Conservation (phyloP, 2,113 vertebrate species). For the Notothenia coriiceps region DNA sequence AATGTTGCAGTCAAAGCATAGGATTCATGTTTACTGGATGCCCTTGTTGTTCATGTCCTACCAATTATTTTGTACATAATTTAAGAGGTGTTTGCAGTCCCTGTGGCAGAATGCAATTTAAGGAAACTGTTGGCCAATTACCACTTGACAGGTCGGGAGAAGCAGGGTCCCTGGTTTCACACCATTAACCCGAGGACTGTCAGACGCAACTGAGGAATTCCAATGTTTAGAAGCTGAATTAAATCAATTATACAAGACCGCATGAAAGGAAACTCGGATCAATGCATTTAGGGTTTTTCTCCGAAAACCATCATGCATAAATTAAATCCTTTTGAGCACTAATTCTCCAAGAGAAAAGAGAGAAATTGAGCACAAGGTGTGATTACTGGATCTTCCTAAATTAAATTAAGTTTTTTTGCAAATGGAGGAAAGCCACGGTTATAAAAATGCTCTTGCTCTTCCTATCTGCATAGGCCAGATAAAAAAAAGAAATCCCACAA, state of each 20-base stretch:
- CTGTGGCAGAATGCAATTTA: conserved; percentile 79
- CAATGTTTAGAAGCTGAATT: conserved; percentile 67
- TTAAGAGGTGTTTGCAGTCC: conserved; percentile 72
- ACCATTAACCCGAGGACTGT: conserved; percentile 80
- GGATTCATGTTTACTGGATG: conserved; percentile 37
- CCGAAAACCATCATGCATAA: conserved; percentile 46
- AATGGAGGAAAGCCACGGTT: neutral
- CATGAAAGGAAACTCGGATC: conserved; percentile 48
- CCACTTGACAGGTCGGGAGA: conserved; percentile 79
- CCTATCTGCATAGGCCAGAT: neutral
- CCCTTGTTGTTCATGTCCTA: conserved; percentile 46
- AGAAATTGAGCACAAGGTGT: conserved; percentile 1
- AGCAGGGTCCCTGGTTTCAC: conserved; percentile 80
- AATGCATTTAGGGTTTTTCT: conserved; percentile 44
- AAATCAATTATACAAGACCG: conserved; percentile 71
- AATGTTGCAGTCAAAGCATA: conserved; percentile 2
- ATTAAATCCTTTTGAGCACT: conserved; percentile 24
- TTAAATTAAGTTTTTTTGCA: conserved; percentile 18
- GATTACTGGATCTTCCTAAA: conserved; percentile 10
- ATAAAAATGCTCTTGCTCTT: neutral
- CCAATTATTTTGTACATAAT: conserved; percentile 79
- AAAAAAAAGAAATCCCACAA: neutral
- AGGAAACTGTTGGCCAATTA: conserved; percentile 81
- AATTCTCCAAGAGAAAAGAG: conserved; percentile 17
- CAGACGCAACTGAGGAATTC: conserved; percentile 60